phyloP scores from a whole-genome alignment of 2,113 vertebrate genomes.

The Aleadryas rufinucha region DNA sequence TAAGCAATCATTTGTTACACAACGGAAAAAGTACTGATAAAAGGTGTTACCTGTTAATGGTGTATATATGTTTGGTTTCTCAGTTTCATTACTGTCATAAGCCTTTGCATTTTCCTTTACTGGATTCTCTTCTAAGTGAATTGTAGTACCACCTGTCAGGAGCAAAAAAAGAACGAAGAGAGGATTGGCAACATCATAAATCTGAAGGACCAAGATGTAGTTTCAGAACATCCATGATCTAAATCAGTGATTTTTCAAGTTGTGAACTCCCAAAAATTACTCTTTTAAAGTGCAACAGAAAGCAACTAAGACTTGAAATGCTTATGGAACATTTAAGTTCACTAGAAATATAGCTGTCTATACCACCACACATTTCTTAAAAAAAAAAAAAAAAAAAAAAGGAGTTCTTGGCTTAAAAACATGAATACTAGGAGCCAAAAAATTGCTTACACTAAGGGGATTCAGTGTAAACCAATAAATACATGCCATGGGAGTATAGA shows the following conservation, averaged over 20 bases:
- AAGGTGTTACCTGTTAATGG: background rate
- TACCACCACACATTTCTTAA: fast-evolving
- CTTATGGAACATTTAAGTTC: background rate
- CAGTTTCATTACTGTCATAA: background rate
- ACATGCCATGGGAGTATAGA: background rate
- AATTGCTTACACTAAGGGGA: background rate
- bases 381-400: no score
- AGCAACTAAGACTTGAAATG: background rate
- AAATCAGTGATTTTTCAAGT: background rate
- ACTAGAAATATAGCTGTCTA: background rate
- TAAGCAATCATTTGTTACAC: background rate
- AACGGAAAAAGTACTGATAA: background rate
- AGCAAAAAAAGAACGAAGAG: background rate
- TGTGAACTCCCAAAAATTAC: background rate
- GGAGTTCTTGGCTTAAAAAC: background rate
- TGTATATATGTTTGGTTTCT: background rate
- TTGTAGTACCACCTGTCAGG: background rate
- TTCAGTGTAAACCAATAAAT: background rate
- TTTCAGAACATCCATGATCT: background rate
- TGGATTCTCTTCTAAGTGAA: background rate
- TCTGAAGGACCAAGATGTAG: background rate
- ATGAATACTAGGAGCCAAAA: background rate
- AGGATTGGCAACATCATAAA: background rate
- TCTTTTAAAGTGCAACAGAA: background rate
- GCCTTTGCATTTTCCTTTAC: background rate